A percentile compares a stretch with the other conserved stretches of the same genome.
Conservation (phyloP, 2,888 invertebrate genomes). For the Busseola fusca region DNA sequence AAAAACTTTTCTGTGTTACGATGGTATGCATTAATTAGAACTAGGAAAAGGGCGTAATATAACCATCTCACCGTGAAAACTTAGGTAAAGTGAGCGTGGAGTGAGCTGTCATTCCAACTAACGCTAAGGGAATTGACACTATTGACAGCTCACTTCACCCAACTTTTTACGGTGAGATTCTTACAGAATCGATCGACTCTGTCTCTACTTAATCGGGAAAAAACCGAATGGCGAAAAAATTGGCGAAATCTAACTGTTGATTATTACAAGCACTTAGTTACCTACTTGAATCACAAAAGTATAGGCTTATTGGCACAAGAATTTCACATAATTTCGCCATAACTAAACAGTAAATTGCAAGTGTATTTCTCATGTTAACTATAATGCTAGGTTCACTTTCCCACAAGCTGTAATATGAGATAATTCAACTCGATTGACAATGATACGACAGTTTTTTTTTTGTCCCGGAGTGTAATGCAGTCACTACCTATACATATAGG, state of each 20-base stretch:
- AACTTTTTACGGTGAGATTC: too few species aligned
- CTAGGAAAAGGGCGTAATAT: too few species aligned
- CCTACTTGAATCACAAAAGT: slow-evolving; percentile 1
- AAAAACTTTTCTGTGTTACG: too few species aligned
- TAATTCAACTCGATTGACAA: slow-evolving; percentile 59
- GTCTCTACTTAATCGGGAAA: neutral
- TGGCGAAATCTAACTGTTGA: neutral
- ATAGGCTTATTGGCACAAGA: slow-evolving; percentile 31
- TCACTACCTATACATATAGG: neutral
- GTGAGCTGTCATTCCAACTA: too few species aligned
- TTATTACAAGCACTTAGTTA: neutral
- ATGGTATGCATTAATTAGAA: neutral
- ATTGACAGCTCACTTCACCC: too few species aligned
- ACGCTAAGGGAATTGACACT: too few species aligned
- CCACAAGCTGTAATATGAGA: slow-evolving; percentile 55
- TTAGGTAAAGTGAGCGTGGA: neutral
- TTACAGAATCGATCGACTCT: too few species aligned
- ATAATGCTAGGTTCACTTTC: slow-evolving; percentile 51
- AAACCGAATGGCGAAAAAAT: neutral
- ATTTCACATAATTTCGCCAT: slow-evolving; percentile 52
- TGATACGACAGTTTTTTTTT: slow-evolving; percentile 65
- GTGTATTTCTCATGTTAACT: slow-evolving; percentile 53
- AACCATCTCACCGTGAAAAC: too few species aligned
- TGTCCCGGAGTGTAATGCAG: slow-evolving; percentile 51
- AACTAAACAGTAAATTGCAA: slow-evolving; percentile 39